Base-by-base conservation (phyloP, 2,888 invertebrate species). In the Synanthedon myopaeformis region DNA sequence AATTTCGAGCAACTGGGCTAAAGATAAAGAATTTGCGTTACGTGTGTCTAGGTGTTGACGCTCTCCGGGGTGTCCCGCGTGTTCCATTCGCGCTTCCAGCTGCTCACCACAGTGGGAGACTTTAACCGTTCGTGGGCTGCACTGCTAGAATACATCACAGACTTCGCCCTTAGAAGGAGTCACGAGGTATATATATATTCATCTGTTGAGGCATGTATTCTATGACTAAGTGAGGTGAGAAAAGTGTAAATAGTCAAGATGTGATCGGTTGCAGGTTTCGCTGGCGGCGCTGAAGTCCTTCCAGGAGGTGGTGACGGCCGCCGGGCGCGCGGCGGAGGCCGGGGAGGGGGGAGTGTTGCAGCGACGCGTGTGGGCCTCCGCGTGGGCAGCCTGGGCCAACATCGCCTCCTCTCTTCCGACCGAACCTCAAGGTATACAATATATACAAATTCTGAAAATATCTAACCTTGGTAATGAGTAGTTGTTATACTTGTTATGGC, bases 211-310 rank as follows among this genome's bases (percentile, higher is more conserved):
- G 35, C 10, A 12, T 45, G 19, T 42, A 42, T 41, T 11, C 35
- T n/a, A 12, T 11, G 51, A 23, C 41, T 12, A 12, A n/a, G 35
- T 51, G 10, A 23, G 23, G 5, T 5, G 23, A 23, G 5, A 23
- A 23, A 23, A 23, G 5, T 23, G 23, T 23, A 23, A 23, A 23
- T 5, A 23, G 4, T 23, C 23, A 23, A 12, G 11, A 35, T 35
- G 35, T 10, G 35, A 35, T 35, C 35, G 6, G 35, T 35, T 54
- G 0, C 63, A 91, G 91, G 92, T 96, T 1, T 97, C 98, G 0
- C 90, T 99, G 63, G 97, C 98, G 2, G 98, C 98, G 0, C 83
- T 99, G 6, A 98, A 98, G 81, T 97, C 98, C 12, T 96, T 99
- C 80, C 98, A 99, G 87, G 98, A 99, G 79, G 95, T 98, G 63